A percentile compares a stretch with the other conserved stretches of the same genome.
Conservation (phyloP, 2,888 invertebrate species). For the Acrobasis repandana region DNA sequence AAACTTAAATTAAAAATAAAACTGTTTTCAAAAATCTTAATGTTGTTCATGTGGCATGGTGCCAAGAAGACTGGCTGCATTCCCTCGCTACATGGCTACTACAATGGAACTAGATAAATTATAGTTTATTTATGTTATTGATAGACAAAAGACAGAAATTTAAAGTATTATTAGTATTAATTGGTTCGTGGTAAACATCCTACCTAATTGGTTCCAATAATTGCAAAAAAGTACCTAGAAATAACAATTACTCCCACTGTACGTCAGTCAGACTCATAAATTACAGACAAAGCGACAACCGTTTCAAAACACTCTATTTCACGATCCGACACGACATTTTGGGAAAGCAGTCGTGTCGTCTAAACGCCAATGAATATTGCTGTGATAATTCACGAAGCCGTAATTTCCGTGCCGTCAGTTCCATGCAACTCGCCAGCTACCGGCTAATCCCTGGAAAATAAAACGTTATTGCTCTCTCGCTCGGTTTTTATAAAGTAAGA, state of each 20-base stretch:
- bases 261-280: neutral
- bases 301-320: slow-evolving; percentile 2
- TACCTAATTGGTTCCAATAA: too few species aligned
- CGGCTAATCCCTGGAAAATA: slow-evolving; percentile 28
- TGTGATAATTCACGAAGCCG: slow-evolving; percentile 30
- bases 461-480: slow-evolving; percentile 23
- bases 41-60: too few species aligned
- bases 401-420: slow-evolving; percentile 34
- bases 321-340: slow-evolving; percentile 15
- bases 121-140: too few species aligned
- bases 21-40: too few species aligned
- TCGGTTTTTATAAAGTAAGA: slow-evolving; percentile 25
- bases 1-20: too few species aligned
- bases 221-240: too few species aligned
- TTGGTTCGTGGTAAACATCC: too few species aligned
- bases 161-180: too few species aligned
- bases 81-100: too few species aligned
- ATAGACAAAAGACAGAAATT: too few species aligned
- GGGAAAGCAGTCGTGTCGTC: slow-evolving; percentile 9
- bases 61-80: too few species aligned
- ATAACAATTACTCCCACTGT: neutral
- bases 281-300: neutral
- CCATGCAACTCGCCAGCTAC: slow-evolving; percentile 26
- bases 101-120: too few species aligned
- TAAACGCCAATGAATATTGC: slow-evolving; percentile 28